These are phyloP conservation scores for Pempheris klunzingeri DNA, from an alignment of 2,797 vertebrate species.

Conservation along the genomic window DNA sequence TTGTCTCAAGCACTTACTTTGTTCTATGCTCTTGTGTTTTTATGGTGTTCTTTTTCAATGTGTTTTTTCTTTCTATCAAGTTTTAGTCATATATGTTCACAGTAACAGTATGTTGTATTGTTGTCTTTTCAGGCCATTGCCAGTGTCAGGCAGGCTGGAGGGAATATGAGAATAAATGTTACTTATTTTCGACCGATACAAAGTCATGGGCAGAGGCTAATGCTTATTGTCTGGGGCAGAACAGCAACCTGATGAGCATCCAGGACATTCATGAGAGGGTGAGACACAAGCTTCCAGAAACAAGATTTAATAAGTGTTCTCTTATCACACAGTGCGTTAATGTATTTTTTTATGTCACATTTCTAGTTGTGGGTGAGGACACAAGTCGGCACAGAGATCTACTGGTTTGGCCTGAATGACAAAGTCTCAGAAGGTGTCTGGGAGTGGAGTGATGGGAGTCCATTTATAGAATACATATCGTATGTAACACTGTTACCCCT, in stretches of 20 bases:
- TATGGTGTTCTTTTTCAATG: not conserved
- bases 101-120: not conserved
- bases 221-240: conserved; percentile 66
- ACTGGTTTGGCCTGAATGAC: conserved; percentile 88
- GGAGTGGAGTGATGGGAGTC: conserved; percentile 85
- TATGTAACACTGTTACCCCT: conserved; percentile 61
- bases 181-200: conserved; percentile 80
- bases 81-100: not conserved
- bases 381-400: conserved; percentile 75
- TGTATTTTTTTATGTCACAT: not conserved
- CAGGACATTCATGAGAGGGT: conserved; percentile 82
- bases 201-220: conserved; percentile 82
- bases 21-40: too few relatives aligned
- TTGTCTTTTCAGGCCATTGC: conserved; percentile 62
- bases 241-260: conserved; percentile 83
- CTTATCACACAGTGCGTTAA: not conserved
- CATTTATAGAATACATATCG: conserved; percentile 73
- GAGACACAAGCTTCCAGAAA: conserved; percentile 44
- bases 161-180: conserved; percentile 78
- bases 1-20: not conserved
- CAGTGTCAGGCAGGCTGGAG: conserved; percentile 86
- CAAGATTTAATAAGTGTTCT: not conserved
- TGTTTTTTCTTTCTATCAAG: not conserved
- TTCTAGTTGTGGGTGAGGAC: conserved; percentile 84
- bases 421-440: conserved; percentile 70